Evolutionary conservation across 2,113 vertebrate species (phyloP).

Genomic region (Pholis gunnellus): DNA sequence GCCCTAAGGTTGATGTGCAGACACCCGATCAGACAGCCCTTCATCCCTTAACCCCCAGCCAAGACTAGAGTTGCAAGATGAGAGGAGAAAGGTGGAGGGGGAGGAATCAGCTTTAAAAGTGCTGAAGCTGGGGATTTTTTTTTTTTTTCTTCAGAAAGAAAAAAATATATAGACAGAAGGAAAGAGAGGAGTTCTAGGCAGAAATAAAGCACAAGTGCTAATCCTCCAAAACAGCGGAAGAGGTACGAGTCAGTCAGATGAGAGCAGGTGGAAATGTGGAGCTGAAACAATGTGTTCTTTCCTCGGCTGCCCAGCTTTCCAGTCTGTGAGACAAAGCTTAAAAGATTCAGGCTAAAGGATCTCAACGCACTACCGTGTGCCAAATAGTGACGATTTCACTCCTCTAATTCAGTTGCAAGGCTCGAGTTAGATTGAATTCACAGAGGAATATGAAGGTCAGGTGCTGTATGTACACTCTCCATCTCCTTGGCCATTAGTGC

Average conservation of each 20-base stretch:
- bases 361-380: constrained; percentile 36
- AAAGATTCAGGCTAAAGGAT: constrained; percentile 44
- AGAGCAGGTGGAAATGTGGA: constrained; percentile 47
- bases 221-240: constrained; percentile 68
- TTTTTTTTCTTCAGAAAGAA: background rate
- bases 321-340: constrained; percentile 54
- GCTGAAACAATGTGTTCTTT: constrained; percentile 55
- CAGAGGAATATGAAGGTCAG: constrained; percentile 73
- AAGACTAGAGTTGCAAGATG: constrained; percentile 54
- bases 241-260: constrained; percentile 62
- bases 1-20: constrained; percentile 54
- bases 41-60: constrained; percentile 66
- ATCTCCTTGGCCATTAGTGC: constrained; percentile 67
- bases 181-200: constrained; percentile 28
- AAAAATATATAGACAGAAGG: constrained; percentile 19
- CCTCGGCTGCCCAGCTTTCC: constrained; percentile 24
- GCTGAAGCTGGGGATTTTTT: constrained; percentile 61
- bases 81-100: constrained; percentile 43
- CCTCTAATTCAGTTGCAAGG: constrained; percentile 36
- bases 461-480: constrained; percentile 60
- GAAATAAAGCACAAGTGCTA: constrained; percentile 45
- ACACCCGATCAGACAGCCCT: constrained; percentile 68
- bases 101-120: constrained; percentile 60
- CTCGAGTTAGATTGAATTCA: constrained; percentile 47
- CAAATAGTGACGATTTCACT: constrained; percentile 21